These are phyloP conservation scores for Anser cygnoides DNA, from an alignment of 2,113 vertebrate genomes.

Conservation along the genomic window DNA sequence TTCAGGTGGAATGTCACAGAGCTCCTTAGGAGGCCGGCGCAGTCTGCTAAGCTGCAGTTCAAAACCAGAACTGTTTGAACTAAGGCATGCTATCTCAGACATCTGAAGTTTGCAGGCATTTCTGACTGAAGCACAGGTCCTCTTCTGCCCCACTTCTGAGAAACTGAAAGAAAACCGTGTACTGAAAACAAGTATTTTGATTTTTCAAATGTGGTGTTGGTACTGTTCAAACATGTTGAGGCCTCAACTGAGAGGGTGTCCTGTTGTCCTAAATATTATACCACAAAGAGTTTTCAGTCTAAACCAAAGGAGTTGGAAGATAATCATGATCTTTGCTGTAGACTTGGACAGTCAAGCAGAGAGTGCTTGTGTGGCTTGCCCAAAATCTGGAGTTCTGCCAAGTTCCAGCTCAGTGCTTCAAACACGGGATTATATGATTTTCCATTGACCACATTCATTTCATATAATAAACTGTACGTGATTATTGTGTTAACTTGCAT, in stretches of 20 bases:
- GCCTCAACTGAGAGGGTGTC: background rate
- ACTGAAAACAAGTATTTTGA: background rate
- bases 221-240: background rate
- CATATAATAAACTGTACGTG: background rate
- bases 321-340: background rate
- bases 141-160: background rate
- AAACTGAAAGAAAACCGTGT: background rate
- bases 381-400: background rate
- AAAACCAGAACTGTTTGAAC: background rate
- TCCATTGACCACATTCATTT: background rate
- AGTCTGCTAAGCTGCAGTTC: background rate
- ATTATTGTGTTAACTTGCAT: background rate
- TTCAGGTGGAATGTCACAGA: background rate
- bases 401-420: background rate
- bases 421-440: background rate
- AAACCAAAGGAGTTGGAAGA: background rate
- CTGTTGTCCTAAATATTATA: background rate
- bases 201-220: background rate
- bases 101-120: background rate
- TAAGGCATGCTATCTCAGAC: background rate
- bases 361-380: background rate
- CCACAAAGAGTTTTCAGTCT: background rate
- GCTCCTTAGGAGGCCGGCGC: background rate
- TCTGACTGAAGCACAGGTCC: background rate
- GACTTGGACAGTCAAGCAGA: background rate